Percentiles rank a stretch among this genome's conserved stretches.
Conservation (phyloP, 2,113 vertebrate species). For the Sphyrna mokarran region DNA sequence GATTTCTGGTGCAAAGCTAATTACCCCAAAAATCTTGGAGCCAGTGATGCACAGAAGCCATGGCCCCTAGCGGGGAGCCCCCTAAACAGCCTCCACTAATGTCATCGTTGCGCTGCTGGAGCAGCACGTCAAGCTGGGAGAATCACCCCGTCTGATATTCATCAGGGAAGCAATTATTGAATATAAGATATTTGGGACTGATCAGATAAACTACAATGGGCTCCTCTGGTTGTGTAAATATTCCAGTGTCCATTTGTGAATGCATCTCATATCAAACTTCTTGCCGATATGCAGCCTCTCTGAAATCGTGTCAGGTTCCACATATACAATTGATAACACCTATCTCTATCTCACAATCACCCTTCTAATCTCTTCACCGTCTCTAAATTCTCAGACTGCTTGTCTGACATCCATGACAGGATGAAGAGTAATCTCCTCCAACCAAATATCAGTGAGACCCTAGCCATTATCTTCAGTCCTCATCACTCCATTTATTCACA, state of each 20-base stretch:
- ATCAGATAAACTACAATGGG: background rate
- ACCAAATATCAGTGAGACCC: background rate
- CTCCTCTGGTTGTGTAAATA: background rate
- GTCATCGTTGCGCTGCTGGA: too few relatives aligned
- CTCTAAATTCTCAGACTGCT: background rate
- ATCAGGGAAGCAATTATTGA: background rate
- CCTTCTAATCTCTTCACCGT: background rate
- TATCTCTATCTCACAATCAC: background rate
- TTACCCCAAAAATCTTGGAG: too few relatives aligned
- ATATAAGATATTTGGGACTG: background rate
- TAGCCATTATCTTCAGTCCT: too few relatives aligned
- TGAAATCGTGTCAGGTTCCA: background rate
- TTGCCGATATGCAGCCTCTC: background rate
- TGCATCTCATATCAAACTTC: background rate
- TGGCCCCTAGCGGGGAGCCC: too few relatives aligned
- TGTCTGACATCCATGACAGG: background rate
- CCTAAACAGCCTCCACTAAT: too few relatives aligned
- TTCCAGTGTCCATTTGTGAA: background rate
- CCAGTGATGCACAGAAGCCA: too few relatives aligned
- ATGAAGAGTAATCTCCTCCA: background rate
- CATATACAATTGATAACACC: background rate
- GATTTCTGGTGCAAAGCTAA: too few relatives aligned
- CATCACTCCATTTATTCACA: background rate
- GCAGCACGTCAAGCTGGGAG: too few relatives aligned
- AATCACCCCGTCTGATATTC: background rate